Base-by-base conservation (phyloP, 1,140 invertebrate genomes). In the Macrocentrus cingulum region DNA sequence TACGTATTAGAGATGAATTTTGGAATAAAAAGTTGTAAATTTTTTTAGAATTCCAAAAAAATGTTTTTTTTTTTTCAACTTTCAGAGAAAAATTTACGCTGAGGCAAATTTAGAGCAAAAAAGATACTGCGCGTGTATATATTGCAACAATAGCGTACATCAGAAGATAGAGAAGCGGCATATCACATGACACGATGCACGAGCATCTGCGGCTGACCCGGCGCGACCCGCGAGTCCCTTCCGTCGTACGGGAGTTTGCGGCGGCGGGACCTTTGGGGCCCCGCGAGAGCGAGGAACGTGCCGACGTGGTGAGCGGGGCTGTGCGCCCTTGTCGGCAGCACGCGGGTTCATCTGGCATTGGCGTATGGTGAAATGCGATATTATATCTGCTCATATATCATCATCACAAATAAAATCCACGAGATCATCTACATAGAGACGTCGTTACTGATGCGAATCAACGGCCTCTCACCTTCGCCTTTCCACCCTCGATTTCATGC, bases 401-500 rank as follows among this genome's bases (percentile, higher is more conserved):
- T n/a, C n/a, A n/a, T n/a, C n/a, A n/a, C n/a, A n/a, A n/a, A n/a
- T n/a, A n/a, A n/a, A n/a, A n/a, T n/a, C n/a, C n/a, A n/a, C n/a
- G n/a, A n/a, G n/a, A n/a, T n/a, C n/a, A n/a, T n/a, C n/a, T n/a
- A n/a, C n/a, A n/a, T n/a, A n/a, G n/a, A 29, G 25, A 29, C 25
- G 25, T 29, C 4, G 25, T 29, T 5, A 9, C 9, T 29, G 25
- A 29, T 1, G 13, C 13, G 20, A 1, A 4, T n/a, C 3, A 13
- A 48, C 9, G 11, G 13, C 0, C 20, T 48, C 11, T n/a, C 20
- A 1, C 11, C 29, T 48, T 7, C 15, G 0, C 23, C 25, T 34
- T 36, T 36, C 2, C 15, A 37, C 5, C 50, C 56, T 66, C 57
- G 66, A 70, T 72, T 66, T n/a, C n/a, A 66, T 67, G 46, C 13